A percentile compares a stretch with the other conserved stretches of the same genome.
Evolutionary conservation across 2,797 vertebrate species (phyloP).

Genomic region (Mallotus villosus): DNA sequence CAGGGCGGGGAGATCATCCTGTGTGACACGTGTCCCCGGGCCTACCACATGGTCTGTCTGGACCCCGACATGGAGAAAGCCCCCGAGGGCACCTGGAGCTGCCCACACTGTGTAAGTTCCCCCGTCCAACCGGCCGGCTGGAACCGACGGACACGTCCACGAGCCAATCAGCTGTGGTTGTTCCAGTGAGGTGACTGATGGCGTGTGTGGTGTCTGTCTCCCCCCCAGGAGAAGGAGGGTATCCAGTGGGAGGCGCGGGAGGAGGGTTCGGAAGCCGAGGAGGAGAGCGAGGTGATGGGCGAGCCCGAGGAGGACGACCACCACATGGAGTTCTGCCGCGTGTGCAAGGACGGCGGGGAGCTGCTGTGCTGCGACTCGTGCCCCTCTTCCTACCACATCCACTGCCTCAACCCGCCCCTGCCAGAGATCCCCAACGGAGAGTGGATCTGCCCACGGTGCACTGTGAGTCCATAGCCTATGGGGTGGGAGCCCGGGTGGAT

Average conservation of each 20-base stretch:
- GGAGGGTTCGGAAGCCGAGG: conserved; percentile 85
- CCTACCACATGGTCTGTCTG: conserved; percentile 98
- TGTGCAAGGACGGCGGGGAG: conserved; percentile 97
- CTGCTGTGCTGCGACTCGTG: conserved; percentile 96
- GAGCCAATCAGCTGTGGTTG: neutral
- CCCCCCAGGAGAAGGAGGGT: conserved; percentile 91
- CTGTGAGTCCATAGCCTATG: conserved; percentile 75
- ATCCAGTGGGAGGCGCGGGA: conserved; percentile 98
- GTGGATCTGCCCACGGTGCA: conserved; percentile 98
- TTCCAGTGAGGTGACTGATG: neutral
- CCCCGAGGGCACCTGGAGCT: conserved; percentile 98
- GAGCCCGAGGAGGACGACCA: conserved; percentile 92
- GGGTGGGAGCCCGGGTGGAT: neutral
- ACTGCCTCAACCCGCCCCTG: conserved; percentile 94
- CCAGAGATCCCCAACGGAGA: conserved; percentile 98
- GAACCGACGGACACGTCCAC: neutral
- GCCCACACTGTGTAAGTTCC: conserved; percentile 92
- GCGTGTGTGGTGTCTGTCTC: neutral
- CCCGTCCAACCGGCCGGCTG: neutral
- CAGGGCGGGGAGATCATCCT: conserved; percentile 98
- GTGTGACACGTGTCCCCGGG: conserved; percentile 95
- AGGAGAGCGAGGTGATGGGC: conserved; percentile 72
- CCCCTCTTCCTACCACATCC: conserved; percentile 97
- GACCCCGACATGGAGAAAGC: conserved; percentile 99
- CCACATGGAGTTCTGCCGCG: conserved; percentile 98